A percentile compares a stretch with the other conserved stretches of the same genome.
Conservation (phyloP, 1,140 invertebrate species). For the Drosophila azteca region DNA sequence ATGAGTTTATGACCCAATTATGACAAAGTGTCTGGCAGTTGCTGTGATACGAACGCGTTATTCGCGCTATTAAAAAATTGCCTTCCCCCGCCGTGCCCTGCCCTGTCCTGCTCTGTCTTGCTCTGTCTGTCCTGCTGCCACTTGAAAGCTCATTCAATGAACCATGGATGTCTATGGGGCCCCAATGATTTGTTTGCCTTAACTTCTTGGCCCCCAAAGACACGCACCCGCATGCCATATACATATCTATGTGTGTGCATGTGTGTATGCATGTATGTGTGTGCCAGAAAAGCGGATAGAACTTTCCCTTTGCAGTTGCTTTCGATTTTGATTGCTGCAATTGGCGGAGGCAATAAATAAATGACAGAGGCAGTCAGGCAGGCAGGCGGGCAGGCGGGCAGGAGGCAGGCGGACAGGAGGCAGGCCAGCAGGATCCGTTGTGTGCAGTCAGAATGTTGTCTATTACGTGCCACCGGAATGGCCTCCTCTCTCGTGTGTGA, state of each 20-base stretch:
- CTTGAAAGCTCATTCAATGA: constrained; percentile 19
- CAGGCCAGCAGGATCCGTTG: not conserved
- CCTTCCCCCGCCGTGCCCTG: too few species aligned
- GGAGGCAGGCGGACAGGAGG: too few species aligned
- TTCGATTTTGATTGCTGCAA: constrained; percentile 64
- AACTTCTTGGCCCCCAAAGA: constrained; percentile 41
- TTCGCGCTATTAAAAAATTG: constrained; percentile 55
- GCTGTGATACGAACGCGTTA: constrained; percentile 53
- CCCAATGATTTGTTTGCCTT: constrained; percentile 51
- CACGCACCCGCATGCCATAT: constrained; percentile 15
- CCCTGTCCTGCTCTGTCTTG: too few species aligned
- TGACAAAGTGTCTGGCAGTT: constrained; percentile 79
- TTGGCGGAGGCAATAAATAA: constrained; percentile 69
- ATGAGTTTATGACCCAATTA: constrained; percentile 79
- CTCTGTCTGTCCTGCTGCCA: not conserved
- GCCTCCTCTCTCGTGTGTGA: not conserved
- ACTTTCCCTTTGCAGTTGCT: constrained; percentile 28
- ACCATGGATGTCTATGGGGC: not conserved
- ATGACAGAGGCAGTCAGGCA: constrained; percentile 41
- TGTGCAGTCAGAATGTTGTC: constrained; percentile 38
- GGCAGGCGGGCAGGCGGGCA: too few species aligned
- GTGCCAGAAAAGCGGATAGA: not conserved
- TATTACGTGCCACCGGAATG: constrained; percentile 57
- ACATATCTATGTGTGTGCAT: too few species aligned
- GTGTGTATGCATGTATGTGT: constrained; percentile 5